Evolutionary conservation across 2,797 vertebrate species (phyloP).

Genomic region (Hypotaenidia philippensis): DNA sequence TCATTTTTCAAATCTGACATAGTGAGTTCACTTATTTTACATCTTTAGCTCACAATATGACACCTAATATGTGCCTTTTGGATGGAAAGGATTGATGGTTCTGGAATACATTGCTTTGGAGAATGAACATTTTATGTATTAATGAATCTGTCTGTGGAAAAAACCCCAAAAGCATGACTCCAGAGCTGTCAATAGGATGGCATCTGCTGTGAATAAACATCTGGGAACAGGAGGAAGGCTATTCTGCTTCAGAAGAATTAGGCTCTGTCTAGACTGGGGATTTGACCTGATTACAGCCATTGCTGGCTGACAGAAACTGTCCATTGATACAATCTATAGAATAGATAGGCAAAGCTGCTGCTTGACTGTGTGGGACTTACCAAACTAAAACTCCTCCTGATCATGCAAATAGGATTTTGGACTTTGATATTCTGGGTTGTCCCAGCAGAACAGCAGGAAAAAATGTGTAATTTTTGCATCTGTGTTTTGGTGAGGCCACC

Average conservation of each 20-base stretch:
- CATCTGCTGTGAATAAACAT: slow-evolving; percentile 60
- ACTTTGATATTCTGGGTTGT: background rate
- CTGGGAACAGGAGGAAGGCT: slow-evolving; percentile 40
- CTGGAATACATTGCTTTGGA: background rate
- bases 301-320: background rate
- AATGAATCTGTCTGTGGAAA: background rate
- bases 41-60: background rate
- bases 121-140: background rate
- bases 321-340: background rate
- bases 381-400: background rate
- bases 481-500: rapidly evolving
- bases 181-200: background rate
- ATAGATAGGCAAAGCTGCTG: background rate
- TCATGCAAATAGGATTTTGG: background rate
- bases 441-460: background rate
- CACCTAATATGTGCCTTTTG: background rate
- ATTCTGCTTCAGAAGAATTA: slow-evolving; percentile 64
- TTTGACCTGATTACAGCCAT: slow-evolving; percentile 67
- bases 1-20: background rate
- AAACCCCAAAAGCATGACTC: background rate
- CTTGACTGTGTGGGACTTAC: background rate
- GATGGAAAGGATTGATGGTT: background rate
- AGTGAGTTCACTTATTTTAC: background rate
- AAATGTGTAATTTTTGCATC: background rate
- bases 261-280: slow-evolving; percentile 73